Percentiles rank a stretch among this genome's conserved stretches.
These are phyloP conservation scores for Tragelaphus buxtoni DNA, from an alignment of 2,113 vertebrate species.

Conservation along the genomic window DNA sequence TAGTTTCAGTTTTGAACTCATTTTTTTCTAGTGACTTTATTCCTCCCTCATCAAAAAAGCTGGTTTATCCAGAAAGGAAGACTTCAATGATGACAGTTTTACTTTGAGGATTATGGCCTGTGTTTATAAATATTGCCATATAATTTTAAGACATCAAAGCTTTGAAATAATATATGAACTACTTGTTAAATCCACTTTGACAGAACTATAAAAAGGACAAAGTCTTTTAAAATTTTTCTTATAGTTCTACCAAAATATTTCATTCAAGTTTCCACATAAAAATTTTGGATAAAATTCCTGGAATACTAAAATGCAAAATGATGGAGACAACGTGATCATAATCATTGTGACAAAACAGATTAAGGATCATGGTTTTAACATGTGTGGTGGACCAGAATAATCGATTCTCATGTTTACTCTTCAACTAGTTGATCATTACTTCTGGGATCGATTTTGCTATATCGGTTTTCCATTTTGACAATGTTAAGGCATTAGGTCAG, in stretches of 20 bases:
- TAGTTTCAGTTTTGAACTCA: background rate
- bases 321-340: background rate
- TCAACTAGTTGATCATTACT: background rate
- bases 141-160: background rate
- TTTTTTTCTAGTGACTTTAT: background rate
- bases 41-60: background rate
- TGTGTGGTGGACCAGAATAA: background rate
- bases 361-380: background rate
- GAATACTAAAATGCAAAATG: background rate
- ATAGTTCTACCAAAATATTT: background rate
- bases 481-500: background rate
- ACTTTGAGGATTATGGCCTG: background rate
- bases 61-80: background rate
- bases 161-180: background rate
- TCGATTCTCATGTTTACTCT: background rate
- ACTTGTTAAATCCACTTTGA: background rate
- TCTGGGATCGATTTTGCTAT: background rate
- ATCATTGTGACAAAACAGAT: background rate
- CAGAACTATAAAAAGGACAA: background rate
- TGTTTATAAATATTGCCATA: background rate
- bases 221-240: background rate
- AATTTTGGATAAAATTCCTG: background rate
- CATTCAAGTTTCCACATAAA: background rate
- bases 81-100: background rate
- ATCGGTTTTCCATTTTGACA: background rate